phyloP scores from a whole-genome alignment of 1,140 invertebrate species.

The Bemisia tabaci region DNA sequence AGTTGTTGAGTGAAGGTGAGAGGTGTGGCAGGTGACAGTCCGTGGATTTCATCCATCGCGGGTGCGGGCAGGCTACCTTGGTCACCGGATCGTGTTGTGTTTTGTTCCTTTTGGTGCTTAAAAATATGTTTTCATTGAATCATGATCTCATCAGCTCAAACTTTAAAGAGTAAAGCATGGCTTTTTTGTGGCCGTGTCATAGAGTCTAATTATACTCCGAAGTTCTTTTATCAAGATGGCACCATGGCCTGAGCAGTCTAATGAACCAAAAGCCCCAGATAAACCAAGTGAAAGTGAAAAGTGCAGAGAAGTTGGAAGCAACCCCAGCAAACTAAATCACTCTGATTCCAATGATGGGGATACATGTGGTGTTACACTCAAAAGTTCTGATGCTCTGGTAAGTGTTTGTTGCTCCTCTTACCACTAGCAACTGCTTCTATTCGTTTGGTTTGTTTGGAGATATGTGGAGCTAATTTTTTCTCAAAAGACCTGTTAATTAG shows the following conservation, averaged over 20 bases:
- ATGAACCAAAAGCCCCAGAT: constrained; percentile 50
- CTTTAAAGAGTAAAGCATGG: neutral
- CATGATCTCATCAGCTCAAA: neutral
- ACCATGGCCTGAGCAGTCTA: constrained; percentile 52
- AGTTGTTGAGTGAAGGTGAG: neutral
- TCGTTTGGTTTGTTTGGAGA: no score
- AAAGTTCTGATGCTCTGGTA: neutral
- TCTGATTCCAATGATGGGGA: neutral
- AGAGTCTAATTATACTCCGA: constrained; percentile 27
- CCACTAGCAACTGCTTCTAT: no score
- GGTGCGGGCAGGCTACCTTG: neutral
- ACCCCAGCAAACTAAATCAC: neutral
- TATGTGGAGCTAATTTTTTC: no score
- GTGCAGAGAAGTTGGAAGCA: neutral
- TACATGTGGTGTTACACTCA: neutral
- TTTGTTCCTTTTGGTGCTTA: neutral
- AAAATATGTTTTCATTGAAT: neutral
- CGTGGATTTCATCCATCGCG: neutral
- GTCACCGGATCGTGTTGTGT: neutral
- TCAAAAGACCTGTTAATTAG: no score
- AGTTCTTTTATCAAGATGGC: constrained; percentile 44
- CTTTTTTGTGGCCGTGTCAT: neutral
- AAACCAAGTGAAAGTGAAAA: constrained; percentile 28
- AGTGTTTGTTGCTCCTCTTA: no score
- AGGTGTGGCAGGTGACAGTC: neutral